Percentiles rank a stretch among this genome's conserved stretches.
Evolutionary conservation across 2,888 invertebrate species (phyloP).

Genomic region (Drosophila cognata): DNA sequence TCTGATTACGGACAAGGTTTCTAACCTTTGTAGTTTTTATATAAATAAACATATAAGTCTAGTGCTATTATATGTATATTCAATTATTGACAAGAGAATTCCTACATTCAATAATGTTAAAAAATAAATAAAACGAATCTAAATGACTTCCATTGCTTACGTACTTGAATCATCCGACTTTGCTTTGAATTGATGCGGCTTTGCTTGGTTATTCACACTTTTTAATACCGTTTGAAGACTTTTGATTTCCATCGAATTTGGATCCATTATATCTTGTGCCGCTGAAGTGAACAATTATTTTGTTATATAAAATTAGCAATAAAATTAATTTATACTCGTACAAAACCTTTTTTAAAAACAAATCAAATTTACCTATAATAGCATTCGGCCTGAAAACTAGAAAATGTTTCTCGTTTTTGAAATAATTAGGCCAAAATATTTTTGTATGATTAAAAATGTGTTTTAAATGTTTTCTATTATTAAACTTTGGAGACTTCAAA

Average conservation of each 20-base stretch:
- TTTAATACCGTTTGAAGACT: slow-evolving; percentile 34
- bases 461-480: background rate
- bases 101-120: background rate
- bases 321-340: accelerated
- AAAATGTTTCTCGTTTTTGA: background rate
- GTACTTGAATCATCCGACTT: background rate
- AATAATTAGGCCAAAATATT: background rate
- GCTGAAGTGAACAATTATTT: background rate
- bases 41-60: background rate
- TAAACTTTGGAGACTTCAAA: background rate
- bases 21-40: accelerated
- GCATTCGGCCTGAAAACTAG: no score
- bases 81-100: background rate
- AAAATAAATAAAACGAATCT: background rate
- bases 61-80: background rate
- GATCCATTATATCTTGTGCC: background rate
- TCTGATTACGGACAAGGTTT: background rate
- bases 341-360: background rate
- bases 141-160: background rate
- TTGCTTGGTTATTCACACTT: slow-evolving; percentile 2
- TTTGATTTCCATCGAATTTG: slow-evolving; percentile 26
- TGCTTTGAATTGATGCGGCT: background rate
- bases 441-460: background rate
- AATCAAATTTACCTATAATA: no score
- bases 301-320: background rate